A percentile compares a stretch with the other conserved stretches of the same genome.
These are phyloP conservation scores for Scophthalmus maximus DNA, from an alignment of 2,113 vertebrate genomes.

Conservation along the genomic window DNA sequence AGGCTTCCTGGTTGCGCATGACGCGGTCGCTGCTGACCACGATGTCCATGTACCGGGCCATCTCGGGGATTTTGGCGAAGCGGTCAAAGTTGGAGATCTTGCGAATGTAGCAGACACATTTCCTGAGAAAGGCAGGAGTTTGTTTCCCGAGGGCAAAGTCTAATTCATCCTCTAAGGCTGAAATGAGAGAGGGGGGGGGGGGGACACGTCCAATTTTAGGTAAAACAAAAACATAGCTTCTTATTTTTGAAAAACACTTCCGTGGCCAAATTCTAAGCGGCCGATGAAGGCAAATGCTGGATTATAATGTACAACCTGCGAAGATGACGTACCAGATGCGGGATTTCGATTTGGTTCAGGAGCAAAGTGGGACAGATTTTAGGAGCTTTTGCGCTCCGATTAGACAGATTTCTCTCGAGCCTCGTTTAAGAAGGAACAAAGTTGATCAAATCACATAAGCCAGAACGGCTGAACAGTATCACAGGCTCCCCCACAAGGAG, in stretches of 20 bases:
- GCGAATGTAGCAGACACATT: slow-evolving; percentile 98
- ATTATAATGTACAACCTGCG: background rate
- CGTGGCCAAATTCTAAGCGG: background rate
- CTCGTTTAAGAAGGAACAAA: slow-evolving; percentile 64
- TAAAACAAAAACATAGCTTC: background rate
- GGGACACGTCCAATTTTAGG: no score
- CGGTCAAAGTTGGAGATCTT: slow-evolving; percentile 98
- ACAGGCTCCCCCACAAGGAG: slow-evolving; percentile 58
- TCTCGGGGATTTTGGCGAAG: slow-evolving; percentile 94
- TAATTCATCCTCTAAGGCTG: slow-evolving; percentile 97
- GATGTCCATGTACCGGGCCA: slow-evolving; percentile 95
- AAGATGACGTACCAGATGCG: slow-evolving; percentile 39
- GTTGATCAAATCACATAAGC: slow-evolving; percentile 74
- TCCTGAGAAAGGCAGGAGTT: slow-evolving; percentile 96
- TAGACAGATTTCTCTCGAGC: slow-evolving; percentile 58
- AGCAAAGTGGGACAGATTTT: slow-evolving; percentile 41
- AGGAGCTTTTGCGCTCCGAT: slow-evolving; percentile 49
- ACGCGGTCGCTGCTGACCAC: slow-evolving; percentile 85
- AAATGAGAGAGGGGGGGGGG: slow-evolving; percentile 7
- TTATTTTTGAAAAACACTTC: background rate
- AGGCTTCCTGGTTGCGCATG: slow-evolving; percentile 93
- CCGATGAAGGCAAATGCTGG: slow-evolving; percentile 5
- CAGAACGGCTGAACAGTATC: slow-evolving; percentile 60
- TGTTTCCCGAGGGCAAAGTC: slow-evolving; percentile 98
- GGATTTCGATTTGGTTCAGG: slow-evolving; percentile 31